Evolutionary conservation across 2,113 vertebrate genomes (phyloP), one percentile per base, ranked within the genome.

Genomic region (Coptodon bakossiorum): DNA sequence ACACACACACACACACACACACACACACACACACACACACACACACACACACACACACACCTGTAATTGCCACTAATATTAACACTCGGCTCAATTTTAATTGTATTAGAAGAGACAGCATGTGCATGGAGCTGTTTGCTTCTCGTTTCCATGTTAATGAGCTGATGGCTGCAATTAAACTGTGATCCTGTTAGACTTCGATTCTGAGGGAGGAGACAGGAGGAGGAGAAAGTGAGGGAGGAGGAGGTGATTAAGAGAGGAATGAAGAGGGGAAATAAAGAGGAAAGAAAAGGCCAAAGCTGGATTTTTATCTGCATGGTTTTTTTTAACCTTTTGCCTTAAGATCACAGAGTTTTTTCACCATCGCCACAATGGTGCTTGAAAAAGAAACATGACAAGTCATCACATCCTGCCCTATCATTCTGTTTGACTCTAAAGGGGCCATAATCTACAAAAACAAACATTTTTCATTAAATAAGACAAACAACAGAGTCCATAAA

Each of bases 71-170:
- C 13, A 79, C 66, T 27, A 78, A 80, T 84, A 82, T 57, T 59
- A 66, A 68, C 36, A 84, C 7, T 14, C 5, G 2, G 45, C 45
- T 78, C 45, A 31, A 8, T 52, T 78, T 38, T 59, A 89, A 91
- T 71, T 56, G 50, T 7, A 81, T 91, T 82, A 89, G 40, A 45
- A 48, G 79, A 85, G 66, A 54, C 85, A 85, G 53, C 27, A 48
- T 50, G 43, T 4, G 27, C 38, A 86, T 43, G 84, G 10, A 78
- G 50, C 83, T 19, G 38, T 24, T 57, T 3, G 50, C 82, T 71
- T 57, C 81, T 84, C 68, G 63, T 86, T 89, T 84, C 56, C 84
- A 82, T 86, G 63, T 57, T 86, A 81, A 91, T 84, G 81, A 86
- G 83, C 53, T 57, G 81, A 84, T 87, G 76, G 38, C 40, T 9